A percentile compares a stretch with the other conserved stretches of the same genome.
Evolutionary conservation across 1,140 invertebrate genomes (phyloP).

Genomic region (Drosophila pruinosa): DNA sequence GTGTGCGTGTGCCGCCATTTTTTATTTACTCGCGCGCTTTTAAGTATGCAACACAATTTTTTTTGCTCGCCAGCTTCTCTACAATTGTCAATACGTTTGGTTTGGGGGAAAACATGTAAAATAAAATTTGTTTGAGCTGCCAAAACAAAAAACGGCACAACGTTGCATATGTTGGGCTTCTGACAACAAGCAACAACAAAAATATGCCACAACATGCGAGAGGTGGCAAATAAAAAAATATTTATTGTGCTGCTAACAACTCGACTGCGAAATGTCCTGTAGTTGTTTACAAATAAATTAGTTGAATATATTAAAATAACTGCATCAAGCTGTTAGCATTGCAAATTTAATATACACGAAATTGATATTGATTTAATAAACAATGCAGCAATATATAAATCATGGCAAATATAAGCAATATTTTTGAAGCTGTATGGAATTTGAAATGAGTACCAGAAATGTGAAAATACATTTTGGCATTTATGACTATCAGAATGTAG

Average conservation of each 20-base stretch:
- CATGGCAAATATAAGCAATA: not conserved
- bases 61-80: not conserved
- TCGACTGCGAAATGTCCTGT: not conserved
- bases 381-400: not conserved
- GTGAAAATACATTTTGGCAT: too few species aligned
- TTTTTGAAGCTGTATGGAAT: not conserved
- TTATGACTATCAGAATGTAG: too few species aligned
- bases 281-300: not conserved
- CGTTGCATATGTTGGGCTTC: slow-evolving; percentile 5
- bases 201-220: not conserved
- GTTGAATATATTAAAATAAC: not conserved
- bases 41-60: slow-evolving; percentile 34
- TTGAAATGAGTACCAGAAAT: not conserved
- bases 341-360: not conserved
- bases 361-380: not conserved
- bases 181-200: not conserved
- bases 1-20: slow-evolving; percentile 5
- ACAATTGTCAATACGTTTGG: slow-evolving; percentile 5
- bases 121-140: slow-evolving; percentile 17
- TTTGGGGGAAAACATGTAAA: not conserved
- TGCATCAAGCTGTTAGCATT: not conserved
- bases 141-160: not conserved
- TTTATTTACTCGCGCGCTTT: slow-evolving; percentile 25
- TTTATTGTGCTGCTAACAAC: not conserved
- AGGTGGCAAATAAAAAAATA: slow-evolving; percentile 15